These are phyloP conservation scores for Apodemus sylvaticus DNA, from an alignment of 2,113 vertebrate genomes.

Conservation along the genomic window DNA sequence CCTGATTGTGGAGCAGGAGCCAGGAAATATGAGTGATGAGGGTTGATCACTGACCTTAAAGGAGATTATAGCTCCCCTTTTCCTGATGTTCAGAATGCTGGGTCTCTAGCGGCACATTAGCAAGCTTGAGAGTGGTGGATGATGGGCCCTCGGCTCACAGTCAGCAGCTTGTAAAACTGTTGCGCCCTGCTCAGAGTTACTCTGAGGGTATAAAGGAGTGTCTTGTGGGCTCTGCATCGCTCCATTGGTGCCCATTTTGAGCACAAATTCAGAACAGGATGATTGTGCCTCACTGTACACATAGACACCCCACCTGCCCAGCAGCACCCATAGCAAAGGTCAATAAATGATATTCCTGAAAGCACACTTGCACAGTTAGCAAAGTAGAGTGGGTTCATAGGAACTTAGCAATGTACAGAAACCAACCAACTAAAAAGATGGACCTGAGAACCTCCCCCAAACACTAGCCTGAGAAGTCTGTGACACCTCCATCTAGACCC, in stretches of 20 bases:
- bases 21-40: background rate
- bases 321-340: no score
- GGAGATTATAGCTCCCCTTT: background rate
- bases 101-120: background rate
- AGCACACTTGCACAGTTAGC: background rate
- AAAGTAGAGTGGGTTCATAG: background rate
- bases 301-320: background rate
- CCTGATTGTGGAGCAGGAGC: background rate
- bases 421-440: background rate
- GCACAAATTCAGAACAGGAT: background rate
- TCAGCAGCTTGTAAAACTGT: background rate
- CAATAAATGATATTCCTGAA: background rate
- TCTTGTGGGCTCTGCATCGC: background rate
- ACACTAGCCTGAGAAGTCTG: background rate
- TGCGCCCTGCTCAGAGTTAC: background rate
- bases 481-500: background rate
- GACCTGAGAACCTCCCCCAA: background rate
- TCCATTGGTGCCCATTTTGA: background rate
- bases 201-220: background rate
- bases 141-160: background rate
- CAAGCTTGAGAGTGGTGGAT: background rate
- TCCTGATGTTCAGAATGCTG: background rate
- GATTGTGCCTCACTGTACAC: background rate
- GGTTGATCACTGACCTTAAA: background rate
- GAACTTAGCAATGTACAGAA: background rate